A percentile compares a stretch with the other conserved stretches of the same genome.
These are phyloP conservation scores for Psylliodes chrysocephalus DNA, from an alignment of 2,888 invertebrate species.

Conservation along the genomic window DNA sequence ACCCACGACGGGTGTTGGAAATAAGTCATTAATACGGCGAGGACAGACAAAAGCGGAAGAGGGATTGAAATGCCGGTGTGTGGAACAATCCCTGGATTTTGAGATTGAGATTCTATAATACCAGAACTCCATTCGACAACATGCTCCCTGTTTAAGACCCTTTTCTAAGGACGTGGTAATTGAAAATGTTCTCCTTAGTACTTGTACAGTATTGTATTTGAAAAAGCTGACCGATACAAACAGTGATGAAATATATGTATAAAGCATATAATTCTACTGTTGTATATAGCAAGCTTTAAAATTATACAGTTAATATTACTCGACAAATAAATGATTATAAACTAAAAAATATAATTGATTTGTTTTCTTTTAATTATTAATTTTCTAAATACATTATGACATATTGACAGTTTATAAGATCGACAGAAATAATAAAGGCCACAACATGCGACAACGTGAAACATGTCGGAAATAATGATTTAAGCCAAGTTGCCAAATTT, in stretches of 20 bases:
- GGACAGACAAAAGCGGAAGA: conserved; percentile 47
- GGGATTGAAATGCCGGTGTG: conserved; percentile 47
- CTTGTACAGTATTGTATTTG: neutral
- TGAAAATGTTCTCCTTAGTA: conserved; percentile 58
- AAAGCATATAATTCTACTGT: too few species aligned
- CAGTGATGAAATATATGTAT: neutral
- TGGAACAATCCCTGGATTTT: conserved; percentile 62
- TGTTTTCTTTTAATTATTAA: too few species aligned
- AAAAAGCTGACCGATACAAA: neutral
- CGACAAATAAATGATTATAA: too few species aligned
- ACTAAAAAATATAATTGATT: too few species aligned
- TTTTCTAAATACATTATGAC: too few species aligned
- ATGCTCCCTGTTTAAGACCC: conserved; percentile 60
- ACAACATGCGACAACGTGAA: too few species aligned
- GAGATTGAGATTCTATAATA: conserved; percentile 62
- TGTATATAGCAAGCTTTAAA: too few species aligned
- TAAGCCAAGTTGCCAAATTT: too few species aligned
- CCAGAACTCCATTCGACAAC: conserved; percentile 60
- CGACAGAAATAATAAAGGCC: too few species aligned
- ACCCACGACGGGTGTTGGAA: conserved; percentile 23
- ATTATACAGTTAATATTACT: too few species aligned
- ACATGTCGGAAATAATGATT: too few species aligned
- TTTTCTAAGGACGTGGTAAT: conserved; percentile 62
- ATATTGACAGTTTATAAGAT: too few species aligned
- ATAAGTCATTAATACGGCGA: conserved; percentile 48